Percentiles rank a stretch among this genome's conserved stretches.
Evolutionary conservation across 1,140 invertebrate genomes (phyloP).

Genomic region (Adoxophyes honmai): DNA sequence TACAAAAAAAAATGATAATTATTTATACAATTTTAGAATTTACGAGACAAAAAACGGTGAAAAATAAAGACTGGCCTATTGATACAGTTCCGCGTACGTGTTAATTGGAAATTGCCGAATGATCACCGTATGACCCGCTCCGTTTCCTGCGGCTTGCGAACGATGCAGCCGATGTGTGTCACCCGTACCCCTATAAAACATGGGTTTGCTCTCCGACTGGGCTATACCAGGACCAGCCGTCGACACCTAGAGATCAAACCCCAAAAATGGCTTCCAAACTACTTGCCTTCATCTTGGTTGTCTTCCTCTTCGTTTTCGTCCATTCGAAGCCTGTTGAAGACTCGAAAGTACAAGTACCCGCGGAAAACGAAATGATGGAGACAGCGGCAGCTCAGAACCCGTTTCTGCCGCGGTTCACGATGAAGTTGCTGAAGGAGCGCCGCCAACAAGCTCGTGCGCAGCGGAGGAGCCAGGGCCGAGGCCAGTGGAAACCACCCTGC

Average conservation of each 20-base stretch:
- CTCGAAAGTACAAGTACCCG: constrained; percentile 16
- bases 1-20: too few relatives aligned
- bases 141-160: constrained; percentile 64
- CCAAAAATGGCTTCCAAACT: constrained; percentile 20
- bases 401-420: constrained; percentile 60
- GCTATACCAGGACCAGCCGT: constrained; percentile 45
- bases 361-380: constrained; percentile 55
- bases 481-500: constrained; percentile 5
- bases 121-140: constrained; percentile 63
- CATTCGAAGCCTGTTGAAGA: constrained; percentile 38
- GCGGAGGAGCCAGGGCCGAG: constrained; percentile 37
- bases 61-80: constrained; percentile 31
- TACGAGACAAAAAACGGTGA: too few relatives aligned
- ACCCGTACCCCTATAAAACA: constrained; percentile 57
- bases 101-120: constrained; percentile 59
- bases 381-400: constrained; percentile 57
- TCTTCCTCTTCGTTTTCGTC: constrained; percentile 22
- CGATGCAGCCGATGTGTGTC: constrained; percentile 63
- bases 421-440: constrained; percentile 55
- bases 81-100: constrained; percentile 36
- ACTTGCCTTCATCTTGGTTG: constrained; percentile 24
- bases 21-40: too few relatives aligned
- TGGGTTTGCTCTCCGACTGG: constrained; percentile 14
- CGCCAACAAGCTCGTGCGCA: constrained; percentile 41
- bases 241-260: background rate